Evolutionary conservation across 1,140 invertebrate species (phyloP), one percentile per base, ranked within the genome.

Genomic region (Linepithema humile): DNA sequence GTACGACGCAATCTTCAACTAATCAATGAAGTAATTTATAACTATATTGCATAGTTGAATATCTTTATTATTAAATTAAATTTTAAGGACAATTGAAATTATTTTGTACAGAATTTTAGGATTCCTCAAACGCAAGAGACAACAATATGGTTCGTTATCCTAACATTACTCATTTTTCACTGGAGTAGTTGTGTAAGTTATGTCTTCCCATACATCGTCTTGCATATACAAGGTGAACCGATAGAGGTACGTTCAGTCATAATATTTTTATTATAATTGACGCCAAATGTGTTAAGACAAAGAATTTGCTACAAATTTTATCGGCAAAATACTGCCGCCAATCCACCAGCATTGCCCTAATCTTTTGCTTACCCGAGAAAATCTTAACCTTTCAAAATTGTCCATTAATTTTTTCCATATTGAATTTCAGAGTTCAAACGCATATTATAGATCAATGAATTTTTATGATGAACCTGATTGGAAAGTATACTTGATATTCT

Each of bases 131-230:
- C 77, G 32, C 23, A 60, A n/a, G 86, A 91, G 5, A 72, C 85
- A 6, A 82, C 35, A 0, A 73, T 92, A 35, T 93, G 92, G 91
- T 20, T 92, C 0, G n/a, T 72, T 35, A 15, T 89, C 6, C 53
- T 92, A 17, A 90, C 91, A 6, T 6, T 85, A 38, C 67, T 93
- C 23, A 88, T 92, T 53, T 87, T 92, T 75, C 92, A 93, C 53
- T 93, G 92, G 92, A 86, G 86, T 60, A 89, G 91, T 2, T 93
- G 92, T 69, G 12, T 92, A 20, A 90, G 85, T 48, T 90, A 90
- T 6, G 57, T 74, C 3, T 90, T 90, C 77, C 92, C 92, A 3
- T 90, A 91, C n/a, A 50, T 93, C 17, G 55, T 90, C n/a, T 60
- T 87, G 26, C 88, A 93, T 60, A 32, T 90, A 38, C 75, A 40